Evolutionary conservation across 2,888 invertebrate genomes (phyloP).

Genomic region (Rhodophaea formosa): DNA sequence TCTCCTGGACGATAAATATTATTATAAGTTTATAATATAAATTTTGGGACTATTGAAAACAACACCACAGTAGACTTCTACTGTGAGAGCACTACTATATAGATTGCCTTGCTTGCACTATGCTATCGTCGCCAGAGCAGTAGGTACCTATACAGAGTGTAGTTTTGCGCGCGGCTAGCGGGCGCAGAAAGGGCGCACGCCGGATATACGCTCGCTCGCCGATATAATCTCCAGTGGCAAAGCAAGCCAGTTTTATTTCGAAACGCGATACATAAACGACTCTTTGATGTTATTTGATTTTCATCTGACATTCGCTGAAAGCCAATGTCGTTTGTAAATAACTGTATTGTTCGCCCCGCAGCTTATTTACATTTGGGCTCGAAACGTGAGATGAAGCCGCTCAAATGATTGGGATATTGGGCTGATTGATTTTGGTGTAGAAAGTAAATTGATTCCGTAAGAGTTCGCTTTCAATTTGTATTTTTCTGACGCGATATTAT

Average conservation of each 20-base stretch:
- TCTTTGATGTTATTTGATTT: slow-evolving; percentile 42
- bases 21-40: no score
- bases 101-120: no score
- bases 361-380: slow-evolving; percentile 16
- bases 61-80: no score
- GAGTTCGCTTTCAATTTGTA: slow-evolving; percentile 16
- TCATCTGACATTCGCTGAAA: slow-evolving; percentile 44
- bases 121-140: no score
- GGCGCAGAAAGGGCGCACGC: slow-evolving; percentile 27
- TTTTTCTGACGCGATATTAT: slow-evolving; percentile 6
- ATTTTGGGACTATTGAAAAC: no score
- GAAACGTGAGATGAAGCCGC: slow-evolving; percentile 19
- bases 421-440: slow-evolving; percentile 15
- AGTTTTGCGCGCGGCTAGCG: not conserved
- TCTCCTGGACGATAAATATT: no score
- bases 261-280: slow-evolving; percentile 38
- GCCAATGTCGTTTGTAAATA: slow-evolving; percentile 36
- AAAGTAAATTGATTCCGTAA: slow-evolving; percentile 10
- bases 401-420: slow-evolving; percentile 17
- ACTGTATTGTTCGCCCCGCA: slow-evolving; percentile 28
- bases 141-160: no score
- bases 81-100: no score
- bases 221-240: slow-evolving; percentile 35
- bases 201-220: slow-evolving; percentile 34
- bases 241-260: slow-evolving; percentile 39